Evolutionary conservation across 2,888 invertebrate species (phyloP).

Genomic region (Dendrolimus pini): DNA sequence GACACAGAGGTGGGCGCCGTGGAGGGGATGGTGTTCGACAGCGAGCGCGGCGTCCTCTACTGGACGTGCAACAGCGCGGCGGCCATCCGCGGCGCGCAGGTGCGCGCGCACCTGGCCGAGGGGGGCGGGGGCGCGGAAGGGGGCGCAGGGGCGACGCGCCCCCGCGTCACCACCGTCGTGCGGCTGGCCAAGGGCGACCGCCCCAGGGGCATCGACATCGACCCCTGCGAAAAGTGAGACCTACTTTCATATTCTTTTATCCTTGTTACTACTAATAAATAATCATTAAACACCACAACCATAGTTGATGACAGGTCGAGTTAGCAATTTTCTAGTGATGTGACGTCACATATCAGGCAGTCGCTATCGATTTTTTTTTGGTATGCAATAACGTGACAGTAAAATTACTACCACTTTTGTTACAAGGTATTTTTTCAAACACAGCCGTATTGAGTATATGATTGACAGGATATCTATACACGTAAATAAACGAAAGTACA

Average conservation of each 20-base stretch:
- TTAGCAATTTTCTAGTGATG: too few species aligned
- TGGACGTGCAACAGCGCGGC: conserved; percentile 92
- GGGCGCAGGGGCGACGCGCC: conserved; percentile 10
- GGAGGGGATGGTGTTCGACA: conserved; percentile 90
- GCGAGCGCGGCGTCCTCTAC: conserved; percentile 81
- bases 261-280: too few species aligned
- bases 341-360: too few species aligned
- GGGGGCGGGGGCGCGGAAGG: conserved; percentile 7
- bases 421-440: too few species aligned
- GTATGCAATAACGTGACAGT: too few species aligned
- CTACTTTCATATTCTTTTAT: not conserved
- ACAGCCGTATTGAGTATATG: too few species aligned
- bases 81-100: conserved; percentile 29
- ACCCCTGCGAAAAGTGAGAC: conserved; percentile 80
- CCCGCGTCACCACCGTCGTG: conserved; percentile 74
- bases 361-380: too few species aligned
- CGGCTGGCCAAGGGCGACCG: conserved; percentile 83
- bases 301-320: too few species aligned
- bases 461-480: too few species aligned
- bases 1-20: conserved; percentile 86
- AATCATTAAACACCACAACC: too few species aligned
- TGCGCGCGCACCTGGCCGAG: conserved; percentile 12
- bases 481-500: too few species aligned
- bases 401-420: too few species aligned
- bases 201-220: conserved; percentile 89